These are phyloP conservation scores for Poecilia gillii DNA, from an alignment of 2,797 vertebrate genomes.

Conservation along the genomic window DNA sequence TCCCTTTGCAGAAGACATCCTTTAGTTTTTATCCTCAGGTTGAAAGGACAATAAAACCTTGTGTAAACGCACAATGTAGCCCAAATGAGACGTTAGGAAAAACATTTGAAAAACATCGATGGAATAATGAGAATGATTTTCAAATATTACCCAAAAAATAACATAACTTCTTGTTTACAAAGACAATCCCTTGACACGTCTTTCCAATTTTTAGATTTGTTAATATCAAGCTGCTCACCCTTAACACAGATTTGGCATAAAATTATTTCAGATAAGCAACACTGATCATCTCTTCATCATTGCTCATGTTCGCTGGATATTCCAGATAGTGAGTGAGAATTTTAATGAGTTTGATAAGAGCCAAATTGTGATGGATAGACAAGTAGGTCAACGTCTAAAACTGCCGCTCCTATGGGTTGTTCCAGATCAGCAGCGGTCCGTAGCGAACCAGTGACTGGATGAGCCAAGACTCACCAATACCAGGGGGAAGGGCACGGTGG, in stretches of 20 bases:
- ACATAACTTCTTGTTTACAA: neutral
- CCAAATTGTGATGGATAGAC: constrained; percentile 1
- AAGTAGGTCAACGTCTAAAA: neutral
- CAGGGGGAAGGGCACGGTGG: neutral
- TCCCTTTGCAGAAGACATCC: neutral
- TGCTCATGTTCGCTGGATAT: neutral
- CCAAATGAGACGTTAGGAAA: neutral
- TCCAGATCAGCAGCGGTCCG: neutral
- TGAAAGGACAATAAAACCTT: neutral
- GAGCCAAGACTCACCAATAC: neutral
- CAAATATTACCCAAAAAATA: neutral
- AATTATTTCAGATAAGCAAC: neutral
- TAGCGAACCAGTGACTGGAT: neutral
- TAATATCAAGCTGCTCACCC: neutral
- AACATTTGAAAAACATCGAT: neutral
- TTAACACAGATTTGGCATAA: neutral
- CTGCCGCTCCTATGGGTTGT: neutral
- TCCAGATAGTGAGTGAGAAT: neutral
- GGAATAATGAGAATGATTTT: neutral
- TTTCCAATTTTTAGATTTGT: neutral
- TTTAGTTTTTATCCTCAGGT: neutral
- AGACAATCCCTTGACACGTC: neutral
- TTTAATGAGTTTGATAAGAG: neutral
- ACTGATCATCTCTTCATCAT: neutral
- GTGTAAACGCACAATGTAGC: neutral